phyloP scores from a whole-genome alignment of 2,113 vertebrate species.

The Lanius collurio region DNA sequence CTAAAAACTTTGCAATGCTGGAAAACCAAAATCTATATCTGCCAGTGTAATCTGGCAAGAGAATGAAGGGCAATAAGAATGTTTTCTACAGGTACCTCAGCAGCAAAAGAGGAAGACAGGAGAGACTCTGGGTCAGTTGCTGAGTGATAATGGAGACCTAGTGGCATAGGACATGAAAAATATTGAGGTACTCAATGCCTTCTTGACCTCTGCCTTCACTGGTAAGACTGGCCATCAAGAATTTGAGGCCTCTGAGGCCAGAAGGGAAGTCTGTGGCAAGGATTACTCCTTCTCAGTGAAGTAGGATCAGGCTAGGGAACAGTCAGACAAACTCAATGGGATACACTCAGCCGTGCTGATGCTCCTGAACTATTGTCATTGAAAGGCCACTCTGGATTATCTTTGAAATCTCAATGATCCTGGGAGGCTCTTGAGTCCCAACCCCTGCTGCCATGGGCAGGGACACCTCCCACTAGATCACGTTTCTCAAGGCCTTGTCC shows the following conservation, averaged over 20 bases:
- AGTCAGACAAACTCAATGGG: neutral
- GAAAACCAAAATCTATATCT: neutral
- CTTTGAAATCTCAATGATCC: neutral
- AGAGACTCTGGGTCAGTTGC: neutral
- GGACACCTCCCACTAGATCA: neutral
- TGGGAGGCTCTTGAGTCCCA: neutral
- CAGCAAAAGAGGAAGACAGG: neutral
- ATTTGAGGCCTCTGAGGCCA: neutral
- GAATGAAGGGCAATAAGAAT: neutral
- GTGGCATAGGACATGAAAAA: neutral
- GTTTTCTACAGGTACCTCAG: neutral
- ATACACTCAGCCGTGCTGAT: neutral
- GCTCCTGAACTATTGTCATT: neutral
- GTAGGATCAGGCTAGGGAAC: neutral
- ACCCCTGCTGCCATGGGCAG: fast-evolving
- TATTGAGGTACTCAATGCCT: neutral
- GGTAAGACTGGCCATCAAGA: neutral
- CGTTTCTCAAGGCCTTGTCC: neutral
- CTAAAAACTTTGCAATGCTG: neutral
- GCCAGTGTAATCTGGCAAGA: neutral
- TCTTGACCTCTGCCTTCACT: neutral
- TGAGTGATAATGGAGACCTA: neutral
- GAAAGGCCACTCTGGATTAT: neutral
- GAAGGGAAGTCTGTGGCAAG: neutral
- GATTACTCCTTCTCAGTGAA: neutral